Evolutionary conservation across 2,888 invertebrate genomes (phyloP).

Genomic region (Coleophora flavipennella): DNA sequence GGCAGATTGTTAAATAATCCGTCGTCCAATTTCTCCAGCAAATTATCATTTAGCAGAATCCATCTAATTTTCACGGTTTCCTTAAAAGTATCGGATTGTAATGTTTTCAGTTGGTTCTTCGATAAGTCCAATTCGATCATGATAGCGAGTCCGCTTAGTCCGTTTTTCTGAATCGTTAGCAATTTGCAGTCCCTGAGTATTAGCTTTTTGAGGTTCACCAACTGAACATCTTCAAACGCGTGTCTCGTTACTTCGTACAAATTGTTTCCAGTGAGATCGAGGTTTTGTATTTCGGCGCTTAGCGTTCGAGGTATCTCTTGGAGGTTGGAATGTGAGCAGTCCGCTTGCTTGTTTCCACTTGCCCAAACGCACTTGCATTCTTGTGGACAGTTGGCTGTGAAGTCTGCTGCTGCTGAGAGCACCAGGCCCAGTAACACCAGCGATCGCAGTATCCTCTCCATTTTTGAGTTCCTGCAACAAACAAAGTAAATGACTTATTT

Average conservation of each 20-base stretch:
- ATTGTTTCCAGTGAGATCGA: constrained; percentile 81
- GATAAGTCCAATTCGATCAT: constrained; percentile 89
- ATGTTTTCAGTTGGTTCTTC: constrained; percentile 76
- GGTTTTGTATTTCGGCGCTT: constrained; percentile 79
- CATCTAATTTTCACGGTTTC: constrained; percentile 81
- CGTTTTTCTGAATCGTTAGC: constrained; percentile 79
- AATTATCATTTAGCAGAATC: constrained; percentile 82
- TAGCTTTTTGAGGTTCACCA: constrained; percentile 87
- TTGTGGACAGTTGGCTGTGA: constrained; percentile 75
- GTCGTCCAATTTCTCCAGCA: constrained; percentile 79
- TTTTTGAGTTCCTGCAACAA: constrained; percentile 56
- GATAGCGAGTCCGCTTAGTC: constrained; percentile 82
- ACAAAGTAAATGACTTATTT: constrained; percentile 22
- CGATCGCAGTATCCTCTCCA: constrained; percentile 39
- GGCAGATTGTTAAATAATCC: constrained; percentile 83
- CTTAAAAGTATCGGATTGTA: constrained; percentile 80
- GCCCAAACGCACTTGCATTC: constrained; percentile 89
- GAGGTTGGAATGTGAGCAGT: constrained; percentile 80
- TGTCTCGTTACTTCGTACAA: constrained; percentile 77
- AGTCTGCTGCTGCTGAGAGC: constrained; percentile 50
- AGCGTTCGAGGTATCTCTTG: constrained; percentile 80
- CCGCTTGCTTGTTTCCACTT: constrained; percentile 86
- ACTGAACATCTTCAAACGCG: constrained; percentile 78
- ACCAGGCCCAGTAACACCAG: constrained; percentile 34
- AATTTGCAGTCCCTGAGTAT: constrained; percentile 82